Base-by-base conservation (phyloP, 1,140 invertebrate species). In the Laodelphax striatellus region DNA sequence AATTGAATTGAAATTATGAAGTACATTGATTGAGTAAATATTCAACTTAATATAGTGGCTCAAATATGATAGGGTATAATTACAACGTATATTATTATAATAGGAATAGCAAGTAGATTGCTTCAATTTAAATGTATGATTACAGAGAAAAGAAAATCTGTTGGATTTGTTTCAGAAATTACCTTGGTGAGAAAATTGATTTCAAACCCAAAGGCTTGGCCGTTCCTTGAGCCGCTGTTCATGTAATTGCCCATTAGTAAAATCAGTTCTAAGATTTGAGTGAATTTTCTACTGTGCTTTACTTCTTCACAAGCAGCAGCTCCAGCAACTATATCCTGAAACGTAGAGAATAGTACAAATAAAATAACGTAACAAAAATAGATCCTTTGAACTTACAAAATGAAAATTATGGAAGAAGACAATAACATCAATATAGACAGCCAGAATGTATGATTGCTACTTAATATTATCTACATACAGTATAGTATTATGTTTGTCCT, bases 241-340 rank as follows among this genome's bases (percentile, higher is more conserved):
- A 98, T 91, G 66, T 91, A 94, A 76, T 97, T 98, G 16, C 94
- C 94, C 24, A 97, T 75, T 10, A 97, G 72, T 0, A 98, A 77
- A 60, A 98, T 84, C 0, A 98, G 73, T 72, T 97, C 90, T 5
- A 99, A 73, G 16, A 98, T 84, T 69, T 86, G 87, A 0, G 86
- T 83, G 73, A 98, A 97, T 67, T 94, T 97, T 68, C 83, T 83
- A 67, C 92, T 97, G 9, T 79, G 81, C 64, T 86, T 88, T 0
- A 98, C 86, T 77, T 98, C 94, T 70, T 98, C 93, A 72, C 94
- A 97, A 9, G 94, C 95, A 14, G 92, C 92, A 8, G 92, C 95
- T 0, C 90, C 92, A 6, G 92, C 88, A 0, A 98, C 93, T 71
- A 99, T 92, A 68, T 94, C 90, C 80, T 87, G 71, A 16, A 73